Evolutionary conservation across 2,888 invertebrate species (phyloP), one percentile per base, ranked within the genome.

Genomic region (Drosophila koepferae): DNA sequence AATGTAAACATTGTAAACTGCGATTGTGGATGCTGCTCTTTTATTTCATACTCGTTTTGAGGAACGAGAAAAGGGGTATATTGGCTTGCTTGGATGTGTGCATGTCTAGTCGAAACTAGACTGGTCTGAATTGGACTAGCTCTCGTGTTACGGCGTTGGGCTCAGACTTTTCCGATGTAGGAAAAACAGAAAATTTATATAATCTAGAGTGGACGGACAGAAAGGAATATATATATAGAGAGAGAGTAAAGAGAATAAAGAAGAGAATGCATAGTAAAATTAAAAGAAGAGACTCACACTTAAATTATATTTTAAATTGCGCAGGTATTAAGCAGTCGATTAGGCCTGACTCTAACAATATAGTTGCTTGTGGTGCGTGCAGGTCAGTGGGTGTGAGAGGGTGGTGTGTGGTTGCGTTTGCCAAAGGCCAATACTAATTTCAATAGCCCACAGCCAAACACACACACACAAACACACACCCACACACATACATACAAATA

Each of bases 351-450:
- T 28, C 28, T 6, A 28, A 28, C 28, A 48, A 1, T 10, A n/a
- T 31, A n/a, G 31, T 49, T 31, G 48, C 16, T 3, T 49, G 10
- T 5, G n/a, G n/a, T 31, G 49, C 48, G 48, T 49, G 31, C n/a
- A 18, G 28, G 44, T n/a, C 31, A 53, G 12, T n/a, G 31, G 20
- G 14, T 36, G 46, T n/a, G 40, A n/a, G 40, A 2, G 36, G 49
- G 5, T 9, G 48, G 28, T 2, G 2, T 16, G 28, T 31, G 49
- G 49, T 4, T 41, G 68, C 23, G 67, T 28, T 28, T 69, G 70
- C 70, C 70, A 69, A 56, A 73, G 75, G 78, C 61, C 80, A 80
- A 71, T 66, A 48, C 77, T 80, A 71, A 77, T 76, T 71, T 80
- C 77, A 76, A 76, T 77, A 76, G 72, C 46, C 63, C 61, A 36